Base-by-base conservation (phyloP, 1,140 invertebrate genomes). In the Nasonia vitripennis region DNA sequence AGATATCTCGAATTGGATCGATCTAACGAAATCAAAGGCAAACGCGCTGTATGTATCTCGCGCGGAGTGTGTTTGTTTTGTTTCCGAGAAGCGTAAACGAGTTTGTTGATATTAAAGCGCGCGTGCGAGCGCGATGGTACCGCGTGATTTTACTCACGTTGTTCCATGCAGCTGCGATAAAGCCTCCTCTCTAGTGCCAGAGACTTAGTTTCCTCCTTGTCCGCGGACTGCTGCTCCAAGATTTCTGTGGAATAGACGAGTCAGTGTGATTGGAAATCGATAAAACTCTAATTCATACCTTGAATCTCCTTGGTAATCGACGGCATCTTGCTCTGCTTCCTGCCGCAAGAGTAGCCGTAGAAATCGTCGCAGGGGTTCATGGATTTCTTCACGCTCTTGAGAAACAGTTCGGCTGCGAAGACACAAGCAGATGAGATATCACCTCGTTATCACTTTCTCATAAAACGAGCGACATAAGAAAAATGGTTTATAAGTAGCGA, bases 131-230 rank as follows among this genome's bases (percentile, higher is more conserved):
- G 10, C 23, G 12, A 14, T 10, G 48, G 14, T 14, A 27, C 20
- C 34, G 31, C 79, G 23, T 81, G 68, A 77, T 83, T 12, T 51
- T 71, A 80, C 83, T 20, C 48, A 85, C 83, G 83, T 82, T 86
- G 85, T 71, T 82, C 80, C 80, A 86, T 82, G 85, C 85, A 86
- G 75, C 85, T 86, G 45, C 80, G 85, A 70, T 86, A 86, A 41
- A 86, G 71, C 27, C 62, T 86, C 62, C 83, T 86, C 34, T 86
- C 85, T 55, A 82, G 37, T 45, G 74, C 20, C 75, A 86, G 31
- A 17, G 85, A 81, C 75, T 78, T 82, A 10, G 55, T 82, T 45
- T 86, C 80, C 85, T 86, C 48, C 14, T 70, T 41, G 2, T 71
- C 48, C 23, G 23, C 2, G 5, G 73, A 14, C 31, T 37, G 31